Conservation (phyloP, 2,888 invertebrate genomes). For the Lamellibrachia satsuma region DNA sequence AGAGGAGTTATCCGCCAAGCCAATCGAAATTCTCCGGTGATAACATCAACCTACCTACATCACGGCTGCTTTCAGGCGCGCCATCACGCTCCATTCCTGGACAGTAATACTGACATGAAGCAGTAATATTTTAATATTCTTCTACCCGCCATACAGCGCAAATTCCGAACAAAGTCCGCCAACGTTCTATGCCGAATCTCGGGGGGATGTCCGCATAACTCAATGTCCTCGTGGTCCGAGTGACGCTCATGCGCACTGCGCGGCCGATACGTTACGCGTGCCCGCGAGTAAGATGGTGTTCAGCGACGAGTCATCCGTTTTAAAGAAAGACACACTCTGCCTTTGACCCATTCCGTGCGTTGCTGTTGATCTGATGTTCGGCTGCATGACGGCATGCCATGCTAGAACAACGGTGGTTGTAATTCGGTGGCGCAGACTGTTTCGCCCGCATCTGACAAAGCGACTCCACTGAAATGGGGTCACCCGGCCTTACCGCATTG, state of each 20-base stretch:
- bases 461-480: neutral
- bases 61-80: neutral
- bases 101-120: neutral
- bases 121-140: neutral
- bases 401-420: neutral
- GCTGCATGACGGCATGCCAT: neutral
- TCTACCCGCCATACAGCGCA: conserved; percentile 10
- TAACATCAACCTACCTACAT: neutral
- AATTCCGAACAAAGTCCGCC: neutral
- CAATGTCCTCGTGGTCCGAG: neutral
- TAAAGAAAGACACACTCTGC: neutral
- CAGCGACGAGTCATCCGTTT: neutral
- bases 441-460: neutral
- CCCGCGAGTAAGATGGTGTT: neutral
- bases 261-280: neutral
- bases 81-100: neutral
- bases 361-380: neutral
- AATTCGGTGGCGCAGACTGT: neutral
- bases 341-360: neutral
- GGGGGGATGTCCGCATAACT: neutral
- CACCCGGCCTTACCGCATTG: neutral
- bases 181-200: neutral
- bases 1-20: neutral
- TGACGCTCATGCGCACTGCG: conserved; percentile 4
- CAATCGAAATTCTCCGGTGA: neutral